Conservation (phyloP, 2,888 invertebrate species). For the Cheilosia impressa region DNA sequence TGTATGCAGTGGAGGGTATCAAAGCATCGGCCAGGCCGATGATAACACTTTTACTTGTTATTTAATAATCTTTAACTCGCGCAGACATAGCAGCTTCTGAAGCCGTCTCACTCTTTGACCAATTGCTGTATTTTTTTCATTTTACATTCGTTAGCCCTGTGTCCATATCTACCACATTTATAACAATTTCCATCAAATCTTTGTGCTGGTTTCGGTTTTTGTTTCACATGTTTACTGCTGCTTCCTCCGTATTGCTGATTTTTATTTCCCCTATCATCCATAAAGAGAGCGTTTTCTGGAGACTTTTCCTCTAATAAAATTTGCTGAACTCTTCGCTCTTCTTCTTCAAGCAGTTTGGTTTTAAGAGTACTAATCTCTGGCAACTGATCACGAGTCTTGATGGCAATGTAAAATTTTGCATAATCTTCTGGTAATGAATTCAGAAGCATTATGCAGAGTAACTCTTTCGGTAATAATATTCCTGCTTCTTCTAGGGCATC, state of each 20-base stretch:
- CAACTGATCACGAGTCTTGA: neutral
- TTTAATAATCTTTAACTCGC: no score
- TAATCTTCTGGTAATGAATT: conserved; percentile 18
- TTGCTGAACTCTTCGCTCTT: conserved; percentile 6
- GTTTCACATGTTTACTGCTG: neutral
- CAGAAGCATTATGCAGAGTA: conserved; percentile 17
- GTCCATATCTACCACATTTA: no score
- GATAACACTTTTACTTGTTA: no score
- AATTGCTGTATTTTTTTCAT: neutral
- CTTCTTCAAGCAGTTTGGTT: conserved; percentile 3
- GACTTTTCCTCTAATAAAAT: neutral
- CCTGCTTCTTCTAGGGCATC: conserved; percentile 17
- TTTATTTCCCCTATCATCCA: conserved; percentile 6
- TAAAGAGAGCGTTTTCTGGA: conserved; percentile 9
- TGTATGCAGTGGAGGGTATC: no score
- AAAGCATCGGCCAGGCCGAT: no score
- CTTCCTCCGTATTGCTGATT: neutral
- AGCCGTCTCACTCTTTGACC: no score
- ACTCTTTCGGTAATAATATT: conserved; percentile 6
- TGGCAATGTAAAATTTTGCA: conserved; percentile 23
- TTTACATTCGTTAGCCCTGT: no score
- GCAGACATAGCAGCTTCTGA: no score
- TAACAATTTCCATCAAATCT: no score
- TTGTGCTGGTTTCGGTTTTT: no score
- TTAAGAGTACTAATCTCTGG: neutral